Conservation (phyloP, 2,888 invertebrate genomes). For the Phalera bucephala region DNA sequence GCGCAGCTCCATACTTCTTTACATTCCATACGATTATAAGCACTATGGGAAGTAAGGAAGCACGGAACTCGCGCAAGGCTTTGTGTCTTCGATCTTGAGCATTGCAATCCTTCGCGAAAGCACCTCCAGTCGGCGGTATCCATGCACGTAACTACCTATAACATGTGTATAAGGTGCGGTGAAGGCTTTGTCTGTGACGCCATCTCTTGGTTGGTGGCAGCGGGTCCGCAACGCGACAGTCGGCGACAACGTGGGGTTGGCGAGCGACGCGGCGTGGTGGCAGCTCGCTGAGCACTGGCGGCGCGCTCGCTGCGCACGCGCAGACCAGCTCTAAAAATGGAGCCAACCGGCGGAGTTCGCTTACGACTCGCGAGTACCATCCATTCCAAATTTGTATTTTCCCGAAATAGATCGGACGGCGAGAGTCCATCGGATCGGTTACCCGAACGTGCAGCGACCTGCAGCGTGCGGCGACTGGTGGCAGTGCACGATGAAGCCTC, state of each 20-base stretch:
- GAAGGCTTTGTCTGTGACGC: slow-evolving; percentile 39
- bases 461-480: slow-evolving; percentile 62
- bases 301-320: slow-evolving; percentile 76
- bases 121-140: slow-evolving; percentile 19
- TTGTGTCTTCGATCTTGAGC: slow-evolving; percentile 55
- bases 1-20: slow-evolving; percentile 97
- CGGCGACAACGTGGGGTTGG: slow-evolving; percentile 51
- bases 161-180: slow-evolving; percentile 20
- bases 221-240: slow-evolving; percentile 40
- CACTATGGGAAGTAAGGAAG: slow-evolving; percentile 98
- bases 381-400: slow-evolving; percentile 92
- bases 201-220: slow-evolving; percentile 46
- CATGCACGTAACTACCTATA: slow-evolving; percentile 28
- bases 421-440: slow-evolving; percentile 80
- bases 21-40: slow-evolving; percentile 95
- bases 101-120: slow-evolving; percentile 31
- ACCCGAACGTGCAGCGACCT: slow-evolving; percentile 78
- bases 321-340: slow-evolving; percentile 83
- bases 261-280: slow-evolving; percentile 76
- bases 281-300: slow-evolving; percentile 75
- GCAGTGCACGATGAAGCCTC: slow-evolving; percentile 47
- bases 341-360: slow-evolving; percentile 79
- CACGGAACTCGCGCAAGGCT: slow-evolving; percentile 91
- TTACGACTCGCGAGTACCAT: slow-evolving; percentile 80
- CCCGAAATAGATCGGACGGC: slow-evolving; percentile 87